Evolutionary conservation across 2,113 vertebrate species (phyloP).

Genomic region (Corythaixoides concolor): DNA sequence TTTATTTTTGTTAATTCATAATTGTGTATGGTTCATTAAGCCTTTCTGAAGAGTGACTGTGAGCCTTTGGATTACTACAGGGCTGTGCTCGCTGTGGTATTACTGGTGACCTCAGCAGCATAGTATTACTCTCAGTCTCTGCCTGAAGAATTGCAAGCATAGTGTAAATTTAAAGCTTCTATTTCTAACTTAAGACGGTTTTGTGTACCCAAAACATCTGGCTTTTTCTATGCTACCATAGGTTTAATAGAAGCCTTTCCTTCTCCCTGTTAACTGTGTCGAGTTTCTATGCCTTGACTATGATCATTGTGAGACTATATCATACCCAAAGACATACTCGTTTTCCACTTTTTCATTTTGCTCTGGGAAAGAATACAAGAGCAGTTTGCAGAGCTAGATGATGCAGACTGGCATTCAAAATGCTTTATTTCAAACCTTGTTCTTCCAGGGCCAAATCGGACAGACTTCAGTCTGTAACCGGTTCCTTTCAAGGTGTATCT

Average conservation of each 20-base stretch:
- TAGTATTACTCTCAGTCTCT: not conserved
- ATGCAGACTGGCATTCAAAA: slow-evolving; percentile 5
- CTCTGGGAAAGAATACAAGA: not conserved
- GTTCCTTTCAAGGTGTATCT: slow-evolving; percentile 55
- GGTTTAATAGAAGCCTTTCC: not conserved
- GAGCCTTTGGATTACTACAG: not conserved
- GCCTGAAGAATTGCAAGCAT: not conserved
- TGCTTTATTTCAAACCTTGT: slow-evolving; percentile 10
- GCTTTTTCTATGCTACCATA: not conserved
- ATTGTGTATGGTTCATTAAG: not conserved
- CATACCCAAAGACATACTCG: not conserved
- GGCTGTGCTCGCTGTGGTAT: not conserved
- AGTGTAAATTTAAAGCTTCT: not conserved
- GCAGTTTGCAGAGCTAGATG: not conserved
- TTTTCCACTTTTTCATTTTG: slow-evolving; percentile 32
- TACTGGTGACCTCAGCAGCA: not conserved
- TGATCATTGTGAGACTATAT: not conserved
- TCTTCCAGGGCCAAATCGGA: slow-evolving; percentile 30
- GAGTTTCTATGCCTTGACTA: not conserved
- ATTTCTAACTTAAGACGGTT: not conserved
- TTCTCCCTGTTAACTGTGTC: not conserved
- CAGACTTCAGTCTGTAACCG: slow-evolving; percentile 4
- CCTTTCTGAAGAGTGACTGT: not conserved
- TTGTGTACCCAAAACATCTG: not conserved
- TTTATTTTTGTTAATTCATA: not conserved